These are phyloP conservation scores for Drosophila nannoptera DNA, from an alignment of 1,140 invertebrate species.

Conservation along the genomic window DNA sequence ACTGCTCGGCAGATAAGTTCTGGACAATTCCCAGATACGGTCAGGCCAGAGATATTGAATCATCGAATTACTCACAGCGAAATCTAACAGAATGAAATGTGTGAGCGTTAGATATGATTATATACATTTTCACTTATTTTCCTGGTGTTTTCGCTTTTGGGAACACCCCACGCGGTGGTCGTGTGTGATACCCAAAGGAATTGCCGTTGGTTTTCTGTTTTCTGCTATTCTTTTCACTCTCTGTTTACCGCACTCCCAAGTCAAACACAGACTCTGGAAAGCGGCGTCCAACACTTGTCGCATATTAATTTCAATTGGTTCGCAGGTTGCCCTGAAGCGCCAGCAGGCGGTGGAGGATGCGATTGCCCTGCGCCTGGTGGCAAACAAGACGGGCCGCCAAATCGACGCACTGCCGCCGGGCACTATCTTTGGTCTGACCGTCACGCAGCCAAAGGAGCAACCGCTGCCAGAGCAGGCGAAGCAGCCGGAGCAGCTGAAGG, in stretches of 20 bases:
- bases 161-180: not conserved
- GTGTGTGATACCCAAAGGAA: constrained; percentile 52
- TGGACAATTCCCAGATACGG: not conserved
- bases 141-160: not conserved
- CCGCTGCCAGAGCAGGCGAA: not conserved
- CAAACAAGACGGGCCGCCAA: constrained; percentile 90
- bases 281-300: constrained; percentile 59
- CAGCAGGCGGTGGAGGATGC: constrained; percentile 98
- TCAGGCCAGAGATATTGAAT: constrained; percentile 7
- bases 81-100: too few relatives aligned
- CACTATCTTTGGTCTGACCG: constrained; percentile 92
- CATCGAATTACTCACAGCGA: too few relatives aligned
- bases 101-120: too few relatives aligned
- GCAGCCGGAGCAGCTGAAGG: not conserved
- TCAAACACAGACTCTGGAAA: constrained; percentile 55
- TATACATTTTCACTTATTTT: not conserved
- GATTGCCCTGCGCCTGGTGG: constrained; percentile 93
- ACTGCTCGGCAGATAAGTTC: not conserved
- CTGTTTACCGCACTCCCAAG: constrained; percentile 31
- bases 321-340: constrained; percentile 95
- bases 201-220: constrained; percentile 40
- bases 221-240: constrained; percentile 19
- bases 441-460: constrained; percentile 83
- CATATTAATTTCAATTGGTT: constrained; percentile 79
- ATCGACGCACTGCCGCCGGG: constrained; percentile 92